Evolutionary conservation across 2,113 vertebrate species (phyloP), one percentile per base, ranked within the genome.

Genomic region (western clawed frog (Xenopus tropicalis)): DNA sequence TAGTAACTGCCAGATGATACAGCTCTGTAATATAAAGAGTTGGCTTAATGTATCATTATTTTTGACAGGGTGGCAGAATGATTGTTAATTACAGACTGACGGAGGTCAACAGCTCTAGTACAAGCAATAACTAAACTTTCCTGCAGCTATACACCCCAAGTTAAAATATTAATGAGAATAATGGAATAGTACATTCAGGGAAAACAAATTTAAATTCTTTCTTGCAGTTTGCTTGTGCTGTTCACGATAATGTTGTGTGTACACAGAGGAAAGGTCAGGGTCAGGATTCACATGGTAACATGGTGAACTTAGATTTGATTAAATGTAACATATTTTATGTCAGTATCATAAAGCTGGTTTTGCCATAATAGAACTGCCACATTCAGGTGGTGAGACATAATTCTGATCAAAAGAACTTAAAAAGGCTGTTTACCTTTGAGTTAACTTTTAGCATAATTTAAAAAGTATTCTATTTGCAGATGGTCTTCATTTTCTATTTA

Each of bases 71-170:
- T 23, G 2, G 10, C 20, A 66, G 43, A 66, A 66, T 66, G n/a
- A 66, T 21, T 46, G n/a, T 66, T 66, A 46, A 66, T 48, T 43
- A 66, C 1, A 66, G 25, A 46, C 42, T 21, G 21, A 66, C n/a
- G 16, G 43, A 46, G 21, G 25, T 64, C 62, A 43, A 64, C 37
- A 64, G 25, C 19, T 64, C 37, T 17, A 11, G n/a, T 6, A 64
- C 37, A n/a, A 11, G 62, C 29, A 64, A 48, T 48, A 48, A 48
- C 43, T 16, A n/a, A 48, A 19, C 46, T 22, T 9, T 66, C 64
- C 43, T 48, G 64, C 42, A 22, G 43, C 20, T 48, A 66, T 16
- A 43, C 10, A 48, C 46, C 64, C 46, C n/a, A 21, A 23, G 20
- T 10, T 22, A n/a, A 66, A 66, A 66, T 43, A 48, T 4, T 66